Conservation (phyloP, 2,113 vertebrate genomes). For the Ahaetulla prasina region DNA sequence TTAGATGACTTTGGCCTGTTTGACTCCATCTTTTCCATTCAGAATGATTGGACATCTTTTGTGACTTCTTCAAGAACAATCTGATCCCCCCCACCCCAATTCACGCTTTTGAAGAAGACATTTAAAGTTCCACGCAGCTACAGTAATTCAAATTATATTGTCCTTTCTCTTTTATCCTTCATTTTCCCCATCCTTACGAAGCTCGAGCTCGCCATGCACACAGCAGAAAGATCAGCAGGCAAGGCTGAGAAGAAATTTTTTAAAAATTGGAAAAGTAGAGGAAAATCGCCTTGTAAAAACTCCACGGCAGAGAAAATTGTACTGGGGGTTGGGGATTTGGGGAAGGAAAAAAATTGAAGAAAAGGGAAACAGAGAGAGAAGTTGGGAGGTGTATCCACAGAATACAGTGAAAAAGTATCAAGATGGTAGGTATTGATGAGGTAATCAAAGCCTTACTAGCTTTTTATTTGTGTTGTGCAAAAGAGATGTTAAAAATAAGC, state of each 20-base stretch:
- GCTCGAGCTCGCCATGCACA: background rate
- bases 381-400: background rate
- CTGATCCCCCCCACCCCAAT: background rate
- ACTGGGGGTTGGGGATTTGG: no score
- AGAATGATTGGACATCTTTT: background rate
- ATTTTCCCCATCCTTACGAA: background rate
- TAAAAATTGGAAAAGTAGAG: background rate
- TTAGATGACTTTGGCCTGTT: background rate
- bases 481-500: background rate
- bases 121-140: background rate
- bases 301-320: background rate
- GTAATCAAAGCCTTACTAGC: background rate
- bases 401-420: background rate
- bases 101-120: background rate
- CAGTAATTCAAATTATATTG: background rate
- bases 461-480: background rate
- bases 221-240: background rate
- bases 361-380: background rate
- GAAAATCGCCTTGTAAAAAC: background rate
- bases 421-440: background rate
- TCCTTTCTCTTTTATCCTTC: background rate
- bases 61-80: background rate
- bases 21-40: background rate
- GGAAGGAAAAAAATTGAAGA: background rate
- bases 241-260: background rate